Conservation (phyloP, 2,888 invertebrate species). For the Aphidius colemani region DNA sequence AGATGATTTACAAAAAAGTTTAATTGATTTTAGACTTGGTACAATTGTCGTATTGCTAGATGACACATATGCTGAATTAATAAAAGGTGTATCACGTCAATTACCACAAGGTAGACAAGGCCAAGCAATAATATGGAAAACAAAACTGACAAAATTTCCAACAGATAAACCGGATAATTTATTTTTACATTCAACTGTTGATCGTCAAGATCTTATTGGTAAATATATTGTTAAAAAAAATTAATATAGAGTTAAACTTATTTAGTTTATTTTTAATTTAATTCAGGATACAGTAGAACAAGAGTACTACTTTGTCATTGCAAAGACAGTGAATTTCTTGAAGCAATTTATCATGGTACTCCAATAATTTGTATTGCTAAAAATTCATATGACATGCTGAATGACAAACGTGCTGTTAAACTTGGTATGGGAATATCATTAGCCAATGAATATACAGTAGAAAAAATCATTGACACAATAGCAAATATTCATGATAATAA, state of each 20-base stretch:
- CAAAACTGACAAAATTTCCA: constrained; percentile 33
- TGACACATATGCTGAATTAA: constrained; percentile 39
- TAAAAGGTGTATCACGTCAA: constrained; percentile 44
- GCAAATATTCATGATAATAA: constrained; percentile 43
- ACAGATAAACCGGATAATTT: constrained; percentile 46
- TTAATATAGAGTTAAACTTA: constrained; percentile 15
- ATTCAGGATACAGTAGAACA: constrained; percentile 50
- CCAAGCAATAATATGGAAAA: constrained; percentile 53
- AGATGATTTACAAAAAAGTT: constrained; percentile 45
- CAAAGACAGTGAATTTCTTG: constrained; percentile 51
- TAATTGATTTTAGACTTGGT: constrained; percentile 50
- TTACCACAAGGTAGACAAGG: constrained; percentile 51
- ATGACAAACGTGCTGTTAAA: constrained; percentile 44
- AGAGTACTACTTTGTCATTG: constrained; percentile 53
- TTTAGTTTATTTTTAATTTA: constrained; percentile 1
- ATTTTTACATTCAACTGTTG: constrained; percentile 42
- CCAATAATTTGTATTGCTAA: constrained; percentile 56
- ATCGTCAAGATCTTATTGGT: constrained; percentile 56
- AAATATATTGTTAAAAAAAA: constrained; percentile 27
- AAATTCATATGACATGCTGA: constrained; percentile 44
- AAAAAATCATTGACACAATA: constrained; percentile 38
- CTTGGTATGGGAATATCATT: constrained; percentile 45
- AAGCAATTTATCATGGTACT: constrained; percentile 52
- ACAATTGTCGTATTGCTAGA: constrained; percentile 48
- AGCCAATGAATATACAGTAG: constrained; percentile 33